A percentile compares a stretch with the other conserved stretches of the same genome.
Evolutionary conservation across 2,888 invertebrate genomes (phyloP).

Genomic region (Norana najaformis): DNA sequence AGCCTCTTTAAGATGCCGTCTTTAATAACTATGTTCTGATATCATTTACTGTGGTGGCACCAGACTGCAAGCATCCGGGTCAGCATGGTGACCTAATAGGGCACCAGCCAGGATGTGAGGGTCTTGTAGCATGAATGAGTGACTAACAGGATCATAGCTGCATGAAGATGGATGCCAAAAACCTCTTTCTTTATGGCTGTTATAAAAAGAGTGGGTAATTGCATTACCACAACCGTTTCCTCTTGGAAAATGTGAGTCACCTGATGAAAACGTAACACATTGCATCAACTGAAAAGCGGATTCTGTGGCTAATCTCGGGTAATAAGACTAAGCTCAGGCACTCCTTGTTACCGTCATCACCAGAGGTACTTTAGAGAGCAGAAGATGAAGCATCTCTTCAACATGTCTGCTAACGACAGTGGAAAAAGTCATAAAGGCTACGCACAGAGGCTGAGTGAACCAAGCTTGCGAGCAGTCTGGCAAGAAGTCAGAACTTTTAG

Average conservation of each 20-base stretch:
- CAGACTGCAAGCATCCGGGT: conserved; percentile 1
- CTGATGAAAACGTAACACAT: not conserved
- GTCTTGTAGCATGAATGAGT: not conserved
- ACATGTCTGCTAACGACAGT: not conserved
- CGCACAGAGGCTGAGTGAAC: not conserved
- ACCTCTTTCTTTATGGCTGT: not conserved
- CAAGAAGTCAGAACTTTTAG: not conserved
- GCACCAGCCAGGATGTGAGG: not conserved
- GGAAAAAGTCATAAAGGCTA: not conserved
- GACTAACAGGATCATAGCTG: not conserved
- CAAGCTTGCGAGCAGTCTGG: not conserved
- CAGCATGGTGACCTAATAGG: not conserved
- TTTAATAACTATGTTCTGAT: not conserved
- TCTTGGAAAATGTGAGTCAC: not conserved
- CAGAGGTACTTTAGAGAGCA: not conserved
- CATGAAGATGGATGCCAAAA: not conserved
- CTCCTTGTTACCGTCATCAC: not conserved
- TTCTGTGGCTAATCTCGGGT: not conserved
- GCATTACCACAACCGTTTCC: not conserved
- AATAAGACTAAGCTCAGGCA: not conserved
- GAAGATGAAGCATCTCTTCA: not conserved
- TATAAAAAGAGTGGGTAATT: not conserved
- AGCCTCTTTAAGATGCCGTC: not conserved
- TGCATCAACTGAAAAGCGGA: not conserved
- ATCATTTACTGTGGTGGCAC: not conserved